Base-by-base conservation (phyloP, 1,140 invertebrate species). In the Battus philenor region DNA sequence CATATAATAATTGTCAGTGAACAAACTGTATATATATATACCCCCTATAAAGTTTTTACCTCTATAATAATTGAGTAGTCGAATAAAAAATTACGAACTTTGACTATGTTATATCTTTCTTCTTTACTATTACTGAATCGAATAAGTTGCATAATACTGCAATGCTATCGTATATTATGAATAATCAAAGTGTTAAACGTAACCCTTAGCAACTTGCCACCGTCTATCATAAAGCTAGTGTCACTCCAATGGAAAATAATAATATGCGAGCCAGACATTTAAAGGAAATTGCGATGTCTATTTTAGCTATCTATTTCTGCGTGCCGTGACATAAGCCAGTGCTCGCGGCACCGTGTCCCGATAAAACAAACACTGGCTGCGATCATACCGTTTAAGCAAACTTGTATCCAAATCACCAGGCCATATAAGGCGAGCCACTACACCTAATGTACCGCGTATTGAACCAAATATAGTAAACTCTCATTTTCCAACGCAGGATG, bases 301-400 rank as follows among this genome's bases (percentile, higher is more conserved):
- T 36, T 36, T 36, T 20, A 36, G 33, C 20, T 30, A 17, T 31
- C 26, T 46, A 46, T 34, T 38, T 44, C 39, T 38, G 15, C 22
- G 32, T 31, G 33, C 16, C 32, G 27, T 22, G 10, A 13, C 27
- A 20, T 8, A 24, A 17, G 56, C 59, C 55, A 65, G 67, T 57
- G 69, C 67, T 61, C 45, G 58, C 54, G 61, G 67, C 61, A 20
- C 53, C 64, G 60, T 56, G 60, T 62, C 54, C 55, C 51, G 50
- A 67, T 65, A 67, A 70, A 73, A 66, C 64, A 66, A 73, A 73
- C 54, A 65, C 47, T 47, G 39, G 26, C 33, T 34, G 26, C 15
- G 44, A 54, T 50, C 27, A 41, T 63, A 66, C 61, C 56, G 50
- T 48, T 34, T 38, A 58, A 54, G 56, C 59, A 59, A 61, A 60